Base-by-base conservation (phyloP, 2,113 vertebrate genomes). In the Microcebus jonahi region DNA sequence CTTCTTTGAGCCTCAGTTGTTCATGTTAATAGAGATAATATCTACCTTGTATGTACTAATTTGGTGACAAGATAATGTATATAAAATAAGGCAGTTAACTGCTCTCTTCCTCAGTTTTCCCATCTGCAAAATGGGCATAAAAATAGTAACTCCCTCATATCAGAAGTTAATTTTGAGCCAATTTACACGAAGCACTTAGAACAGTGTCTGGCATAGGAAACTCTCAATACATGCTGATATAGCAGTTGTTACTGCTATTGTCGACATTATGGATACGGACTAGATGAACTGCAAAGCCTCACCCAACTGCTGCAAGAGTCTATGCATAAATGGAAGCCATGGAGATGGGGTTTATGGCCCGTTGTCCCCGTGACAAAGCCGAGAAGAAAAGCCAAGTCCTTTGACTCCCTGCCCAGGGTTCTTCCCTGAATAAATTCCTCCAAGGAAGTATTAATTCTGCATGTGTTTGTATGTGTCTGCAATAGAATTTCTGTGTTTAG, bases 1-100 rank as follows among this genome's bases (percentile, higher is more conserved):
- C 25, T 84, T 90, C 42, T 94, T 48, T 88, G n/a, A 75, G 63
- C 55, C 39, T 95, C 70, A 18, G 27, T 61, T 94, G 81, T 55
- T 84, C 34, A 17, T 80, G 2, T 87, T 48, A 48, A 18, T 76
- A 63, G 21, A 90, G 36, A 90, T 34, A 81, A 85, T 55, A 83
- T 34, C 27, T 70, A 29, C 67, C 15, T 67, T 7, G 0, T 15
- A 5, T 36, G 2, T 61, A 36, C 88, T 85, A n/a, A 67, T 88
- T 73, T 95, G n/a, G 77, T 48, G 39, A 94, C 27, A 34, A 84
- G n/a, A 29, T 68, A 75, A 77, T 48, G 3, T 48, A 36, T 80
- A 88, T 61, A 57, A 91, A 81, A 76, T 63, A 48, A 13, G 8
- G 61, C 11, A 59, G 80, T 71, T 67, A 79, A 67, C 45, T 31